Base-by-base conservation (phyloP, 2,113 vertebrate species). In the Nycticorax nycticorax region DNA sequence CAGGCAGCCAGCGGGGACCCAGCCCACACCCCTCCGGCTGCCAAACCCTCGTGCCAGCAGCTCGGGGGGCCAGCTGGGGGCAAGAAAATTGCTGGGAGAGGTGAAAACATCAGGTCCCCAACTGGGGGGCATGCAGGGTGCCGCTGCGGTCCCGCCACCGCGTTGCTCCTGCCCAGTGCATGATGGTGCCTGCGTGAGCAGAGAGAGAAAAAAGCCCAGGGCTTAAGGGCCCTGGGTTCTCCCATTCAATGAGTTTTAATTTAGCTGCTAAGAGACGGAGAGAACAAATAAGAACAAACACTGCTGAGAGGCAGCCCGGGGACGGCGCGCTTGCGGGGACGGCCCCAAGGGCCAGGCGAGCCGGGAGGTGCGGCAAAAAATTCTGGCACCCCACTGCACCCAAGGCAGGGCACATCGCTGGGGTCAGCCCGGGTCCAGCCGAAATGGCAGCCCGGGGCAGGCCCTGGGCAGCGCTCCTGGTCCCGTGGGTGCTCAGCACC, bases 271-370 rank as follows among this genome's bases (percentile, higher is more conserved):
- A 96, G 95, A 97, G 88, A 96, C 95, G 24, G 86, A 62, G 75
- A 72, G 91, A 89, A 93, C 96, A 97, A 96, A 96, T 92, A 97
- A 95, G 95, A 94, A 97, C 90, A 97, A 96, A 95, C 92, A 95
- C 88, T 92, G 92, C 71, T 22, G 87, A 22, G 67, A 87, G 63
- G 85, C 89, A 87, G 95, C 88, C 93, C 76, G 32, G 10, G 39
- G 24, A 23, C 15, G 3, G 59, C 10, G 27, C 23, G 26, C 89
- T 89, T 43, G 3, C 6, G 1, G 68, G 33, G 64, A 30, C 60
- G 0, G 86, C 35, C 50, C 41, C 87, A 11, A 48, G 1, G 1
- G 71, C 85, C 89, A 48, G 80, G 48, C 30, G 1, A 8, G 85
- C 26, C 17, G 0, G 59, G 86, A 94, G 92, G 73, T 4, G 5